A percentile compares a stretch with the other conserved stretches of the same genome.
Evolutionary conservation across 1,140 invertebrate genomes (phyloP).

Genomic region (Hycleus phaleratus): DNA sequence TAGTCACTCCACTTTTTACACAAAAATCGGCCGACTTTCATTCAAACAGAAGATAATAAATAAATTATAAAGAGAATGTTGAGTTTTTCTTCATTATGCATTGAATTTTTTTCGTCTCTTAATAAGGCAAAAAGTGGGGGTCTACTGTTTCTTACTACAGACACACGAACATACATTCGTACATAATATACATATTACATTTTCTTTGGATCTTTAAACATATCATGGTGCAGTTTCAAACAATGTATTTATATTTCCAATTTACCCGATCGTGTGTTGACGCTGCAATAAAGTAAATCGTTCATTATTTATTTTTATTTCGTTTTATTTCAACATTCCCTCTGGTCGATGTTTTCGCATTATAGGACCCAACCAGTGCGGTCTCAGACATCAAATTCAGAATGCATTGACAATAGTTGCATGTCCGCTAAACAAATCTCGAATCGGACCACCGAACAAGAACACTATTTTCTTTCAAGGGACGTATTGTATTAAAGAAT

Average conservation of each 20-base stretch:
- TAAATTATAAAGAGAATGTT: too few relatives aligned
- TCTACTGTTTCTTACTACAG: too few relatives aligned
- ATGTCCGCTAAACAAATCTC: conserved; percentile 26
- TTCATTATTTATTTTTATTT: conserved; percentile 35
- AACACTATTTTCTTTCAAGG: conserved; percentile 20
- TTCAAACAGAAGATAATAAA: too few relatives aligned
- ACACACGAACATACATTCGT: too few relatives aligned
- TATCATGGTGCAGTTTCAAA: conserved; percentile 16
- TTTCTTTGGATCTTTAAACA: too few relatives aligned
- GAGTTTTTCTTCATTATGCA: too few relatives aligned
- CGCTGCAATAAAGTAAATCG: conserved; percentile 41
- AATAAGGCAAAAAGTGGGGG: too few relatives aligned
- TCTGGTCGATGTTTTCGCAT: background rate
- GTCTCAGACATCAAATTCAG: conserved; percentile 23
- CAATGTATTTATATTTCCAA: conserved; percentile 28
- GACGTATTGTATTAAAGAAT: conserved; percentile 21
- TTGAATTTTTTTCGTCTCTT: too few relatives aligned
- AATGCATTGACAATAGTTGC: conserved; percentile 28
- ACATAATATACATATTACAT: too few relatives aligned
- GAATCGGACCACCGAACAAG: conserved; percentile 26
- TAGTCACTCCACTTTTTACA: too few relatives aligned
- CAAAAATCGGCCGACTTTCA: too few relatives aligned
- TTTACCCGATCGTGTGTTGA: conserved; percentile 35
- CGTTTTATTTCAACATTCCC: conserved; percentile 26
- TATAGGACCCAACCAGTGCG: conserved; percentile 14